Evolutionary conservation across 2,888 invertebrate species (phyloP), one percentile per base, ranked within the genome.

Genomic region (Taphrorychus bicolor): DNA sequence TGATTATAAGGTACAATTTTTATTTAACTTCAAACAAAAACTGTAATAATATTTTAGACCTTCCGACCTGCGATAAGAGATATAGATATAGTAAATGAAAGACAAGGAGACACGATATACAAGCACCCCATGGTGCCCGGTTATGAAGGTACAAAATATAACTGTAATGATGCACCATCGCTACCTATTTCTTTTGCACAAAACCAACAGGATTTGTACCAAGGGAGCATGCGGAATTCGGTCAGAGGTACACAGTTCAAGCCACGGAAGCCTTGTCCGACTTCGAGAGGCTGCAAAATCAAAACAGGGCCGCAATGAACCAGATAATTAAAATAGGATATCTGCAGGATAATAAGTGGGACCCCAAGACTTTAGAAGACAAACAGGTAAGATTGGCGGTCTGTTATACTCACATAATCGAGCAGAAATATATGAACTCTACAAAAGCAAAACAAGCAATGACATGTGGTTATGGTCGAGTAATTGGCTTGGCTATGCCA

Each of bases 61-160:
- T 85, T 83, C 69, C 86, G 87, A 64, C 91, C 92, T 7, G 84
- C 89, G 0, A 84, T 87, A 77, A 84, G 84, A 61, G 91, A 91
- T 75, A 85, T 91, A 41, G 89, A 91, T 71, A 79, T 86, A 0
- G 87, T 92, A 3, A 88, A 88, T 72, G 85, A 87, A 7, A 83
- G 86, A 58, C 87, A 87, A 77, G 88, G 88, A 1, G 91, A 91
- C 81, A 85, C 89, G 0, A 85, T 90, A 23, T 92, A 90, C 79
- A 86, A 86, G 67, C 89, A 91, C 81, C 91, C 92, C 1, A 88
- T 90, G 81, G 83, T 90, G 70, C 91, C 92, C 16, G 90, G 91
- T 41, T 92, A 91, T 77, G 89, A 90, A 82, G 92, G 92, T 89
- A 79, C 17, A 23, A n/a, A 24, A 11, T 14, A 18, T n/a, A 16